Evolutionary conservation across 2,888 invertebrate species (phyloP), one percentile per base, ranked within the genome.

Genomic region (Microctonus hyperodae): DNA sequence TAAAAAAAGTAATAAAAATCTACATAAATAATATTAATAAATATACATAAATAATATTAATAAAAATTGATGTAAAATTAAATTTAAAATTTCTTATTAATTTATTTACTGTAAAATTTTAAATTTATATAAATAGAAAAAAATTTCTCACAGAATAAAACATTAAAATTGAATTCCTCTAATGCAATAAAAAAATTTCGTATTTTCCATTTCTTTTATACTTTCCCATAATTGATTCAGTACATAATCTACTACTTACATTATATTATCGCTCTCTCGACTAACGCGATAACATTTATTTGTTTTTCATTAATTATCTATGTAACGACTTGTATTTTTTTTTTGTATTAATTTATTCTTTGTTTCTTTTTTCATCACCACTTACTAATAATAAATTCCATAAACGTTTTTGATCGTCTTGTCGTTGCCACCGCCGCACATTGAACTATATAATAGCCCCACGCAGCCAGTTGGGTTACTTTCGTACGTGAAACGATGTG

Each of bases 401-500:
- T 44, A 0, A 44, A 16, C 44, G 44, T 44, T 44, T 44, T n/a
- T 44, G 0, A 16, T 16, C 44, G 44, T 44, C 16, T 44, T n/a
- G 44, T 44, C 3, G 20, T 44, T 44, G 16, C 44, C 16, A 7
- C 7, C 16, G 16, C 1, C 44, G 44, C 44, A 44, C 44, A 44
- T 44, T 44, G 44, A 44, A 44, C 44, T n/a, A 44, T n/a, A 44
- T 44, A 44, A 44, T 44, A 44, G 44, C n/a, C 44, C 9, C 44
- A 44, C 16, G 31, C 55, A 31, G 10, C 9, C 13, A 55, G 51
- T 59, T 65, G 65, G 59, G 59, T 59, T 65, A 65, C 65, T 65
- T 65, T 65, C 59, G 58, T 59, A 65, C 65, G 65, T 65, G 65
- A 51, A 65, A 37, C 65, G 37, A 65, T 65, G 65, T 65, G 59